A percentile compares a stretch with the other conserved stretches of the same genome.
Evolutionary conservation across 2,113 vertebrate species (phyloP).

Genomic region (Dinomys branickii): DNA sequence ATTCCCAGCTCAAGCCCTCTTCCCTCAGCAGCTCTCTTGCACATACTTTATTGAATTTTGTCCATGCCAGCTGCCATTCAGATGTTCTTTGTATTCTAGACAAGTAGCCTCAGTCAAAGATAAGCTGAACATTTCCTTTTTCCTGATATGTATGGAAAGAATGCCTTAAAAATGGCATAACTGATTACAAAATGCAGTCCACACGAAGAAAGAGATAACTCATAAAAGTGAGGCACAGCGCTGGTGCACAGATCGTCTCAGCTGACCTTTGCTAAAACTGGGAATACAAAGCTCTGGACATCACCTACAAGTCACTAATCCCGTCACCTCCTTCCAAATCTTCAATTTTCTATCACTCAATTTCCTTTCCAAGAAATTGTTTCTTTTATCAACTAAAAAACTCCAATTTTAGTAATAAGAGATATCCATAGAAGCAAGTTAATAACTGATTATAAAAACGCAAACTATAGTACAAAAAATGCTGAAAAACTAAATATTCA

Average conservation of each 20-base stretch:
- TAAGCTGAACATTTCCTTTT: neutral
- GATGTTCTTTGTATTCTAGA: neutral
- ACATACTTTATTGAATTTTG: neutral
- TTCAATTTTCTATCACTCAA: neutral
- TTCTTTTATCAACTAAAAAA: neutral
- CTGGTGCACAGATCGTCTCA: neutral
- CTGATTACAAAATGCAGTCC: neutral
- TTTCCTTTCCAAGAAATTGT: slow-evolving; percentile 13
- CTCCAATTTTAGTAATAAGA: neutral
- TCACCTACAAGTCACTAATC: neutral
- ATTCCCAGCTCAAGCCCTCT: neutral
- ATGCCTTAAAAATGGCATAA: neutral
- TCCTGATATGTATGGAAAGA: neutral
- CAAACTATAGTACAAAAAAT: neutral
- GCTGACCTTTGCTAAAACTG: neutral
- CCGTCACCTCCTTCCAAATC: neutral
- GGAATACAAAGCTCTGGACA: slow-evolving; percentile 18
- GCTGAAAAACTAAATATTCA: slow-evolving; percentile 42
- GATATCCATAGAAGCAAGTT: neutral
- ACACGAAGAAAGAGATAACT: neutral
- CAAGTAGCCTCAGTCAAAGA: neutral
- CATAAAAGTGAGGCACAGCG: neutral
- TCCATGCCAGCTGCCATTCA: neutral
- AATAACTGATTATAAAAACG: neutral
- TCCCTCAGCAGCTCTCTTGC: neutral